Base-by-base conservation (phyloP, 1,140 invertebrate genomes). In the Orchesella cincta region DNA sequence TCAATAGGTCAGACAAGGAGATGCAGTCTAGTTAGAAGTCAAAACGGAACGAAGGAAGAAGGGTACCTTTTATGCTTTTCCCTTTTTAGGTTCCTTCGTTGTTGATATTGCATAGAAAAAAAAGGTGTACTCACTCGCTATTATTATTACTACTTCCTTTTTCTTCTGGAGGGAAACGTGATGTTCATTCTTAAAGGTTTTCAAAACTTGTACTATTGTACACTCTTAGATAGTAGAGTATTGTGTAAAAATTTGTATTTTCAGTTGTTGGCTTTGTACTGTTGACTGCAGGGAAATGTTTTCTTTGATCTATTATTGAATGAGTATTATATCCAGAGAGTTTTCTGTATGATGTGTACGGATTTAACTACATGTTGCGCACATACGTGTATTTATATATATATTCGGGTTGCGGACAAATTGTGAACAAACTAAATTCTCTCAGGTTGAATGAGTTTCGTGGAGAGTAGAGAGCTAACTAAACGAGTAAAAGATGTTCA, bases 161-260 rank as follows among this genome's bases (percentile, higher is more conserved):
- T 57, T 57, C 54, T 57, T 57, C 54, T 57, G 54, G 54, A 57
- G 54, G 54, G 54, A 57, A 57, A 57, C 54, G 12, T 57, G 54
- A 26, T 57, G 54, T 18, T 57, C 26, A 57, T 57, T 57, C 14
- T 57, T 57, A 23, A 18, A 57, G 3, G 26, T 57, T 57, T 18
- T 57, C 54, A 23, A 8, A 26, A 57, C 14, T 57, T 57, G n/a
- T 57, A n/a, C 54, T n/a, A 57, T 46, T n/a, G 54, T 57, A 57
- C 23, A 23, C 54, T 18, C 54, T 46, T 23, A 12, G 54, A 57
- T 23, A 16, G 3, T 57, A 57, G 54, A 57, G 54, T 26, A 57
- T 57, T 57, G 8, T 57, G 54, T 57, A 57, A 57, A n/a, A 26
- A n/a, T 57, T n/a, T 57, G 54, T 57, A 57, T 57, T 57, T 57